Base-by-base conservation (phyloP, 1,140 invertebrate species). In the Agrypnia vestita region DNA sequence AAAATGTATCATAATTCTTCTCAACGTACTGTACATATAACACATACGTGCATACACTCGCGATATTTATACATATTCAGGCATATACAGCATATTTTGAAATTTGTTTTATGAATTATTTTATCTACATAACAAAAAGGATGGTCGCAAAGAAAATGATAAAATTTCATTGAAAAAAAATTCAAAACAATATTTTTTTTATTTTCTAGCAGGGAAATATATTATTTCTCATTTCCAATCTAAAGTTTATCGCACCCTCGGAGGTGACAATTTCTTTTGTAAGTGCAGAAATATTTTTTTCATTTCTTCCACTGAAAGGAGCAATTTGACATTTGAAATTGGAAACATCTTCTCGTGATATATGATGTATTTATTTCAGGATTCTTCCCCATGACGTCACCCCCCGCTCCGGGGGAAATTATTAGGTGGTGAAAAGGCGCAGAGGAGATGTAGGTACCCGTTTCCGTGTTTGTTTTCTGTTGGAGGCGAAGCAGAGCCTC, bases 211-310 rank as follows among this genome's bases (percentile, higher is more conserved):
- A 3, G 25, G 6, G 25, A 35, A 35, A 35, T 3, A 35, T 35
- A 35, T 15, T 56, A 56, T 56, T 56, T 56, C 4, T 12, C 11
- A 1, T 56, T 9, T 19, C 53, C 53, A 56, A 56, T 17, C 53
- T 17, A 56, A 15, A 19, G 8, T 56, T 19, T 56, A 17, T 17
- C 53, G 25, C 25, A 6, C 19, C 19, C n/a, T 56, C 15, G 53
- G 19, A 56, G 15, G 19, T 56, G 53, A 56, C 53, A 56, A 56
- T 56, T 56, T 56, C n/a, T 19, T 56, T 56, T 56, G 15, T 17
- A 56, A 56, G 53, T 56, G 53, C 53, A 56, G 19, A 19, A 56
- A 56, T 56, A 56, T 56, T 56, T 56, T 56, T 56, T 56, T 56
- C 53, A 15, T 19, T 15, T 56, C 53, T 56, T 15, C 15, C 15